Base-by-base conservation (phyloP, 2,888 invertebrate species). In the Ischnus inquisitorius region DNA sequence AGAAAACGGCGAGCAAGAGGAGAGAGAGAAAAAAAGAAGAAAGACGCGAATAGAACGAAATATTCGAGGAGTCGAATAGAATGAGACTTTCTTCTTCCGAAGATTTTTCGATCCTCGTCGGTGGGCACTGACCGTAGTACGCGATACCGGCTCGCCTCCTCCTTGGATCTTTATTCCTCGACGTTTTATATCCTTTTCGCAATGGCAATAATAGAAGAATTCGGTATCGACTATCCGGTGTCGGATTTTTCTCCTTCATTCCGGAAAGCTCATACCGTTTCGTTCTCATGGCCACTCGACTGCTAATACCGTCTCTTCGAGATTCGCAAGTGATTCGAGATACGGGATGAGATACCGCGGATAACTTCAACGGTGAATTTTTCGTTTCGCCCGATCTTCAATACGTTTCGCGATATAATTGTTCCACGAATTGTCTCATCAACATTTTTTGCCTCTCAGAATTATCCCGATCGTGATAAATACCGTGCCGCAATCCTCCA, bases 131-230 rank as follows among this genome's bases (percentile, higher is more conserved):
- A 69, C 75, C 62, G 48, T n/a, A 22, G 62, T 43, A 62, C 28
- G 74, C 54, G 34, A 34, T 54, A 22, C 54, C 54, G 34, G 54
- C 46, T 69, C 60, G 25, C 19, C 57, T 65, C 34, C 64, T 28
- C 48, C 34, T n/a, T 16, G 65, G 28, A 48, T 65, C 57, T 72
- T 51, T 46, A 46, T 71, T 57, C 60, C 60, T 22, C 48, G 19
- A 16, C 67, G 43, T 54, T 69, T 79, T 51, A 69, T 83, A 65
- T 46, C 75, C 19, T 57, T 69, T 79, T 22, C 54, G 25, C 22
- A 72, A 64, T 83, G 39, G 51, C 64, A 71, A 83, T 76, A 72
- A 79, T 48, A 75, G 57, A 69, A 79, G 28, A 76, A 46, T 60
- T 41, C 19, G 71, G 25, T 60, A 51, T 83, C 57, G 69, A 67